phyloP scores from a whole-genome alignment of 2,797 vertebrate species.

The Notolabrus celidotus region DNA sequence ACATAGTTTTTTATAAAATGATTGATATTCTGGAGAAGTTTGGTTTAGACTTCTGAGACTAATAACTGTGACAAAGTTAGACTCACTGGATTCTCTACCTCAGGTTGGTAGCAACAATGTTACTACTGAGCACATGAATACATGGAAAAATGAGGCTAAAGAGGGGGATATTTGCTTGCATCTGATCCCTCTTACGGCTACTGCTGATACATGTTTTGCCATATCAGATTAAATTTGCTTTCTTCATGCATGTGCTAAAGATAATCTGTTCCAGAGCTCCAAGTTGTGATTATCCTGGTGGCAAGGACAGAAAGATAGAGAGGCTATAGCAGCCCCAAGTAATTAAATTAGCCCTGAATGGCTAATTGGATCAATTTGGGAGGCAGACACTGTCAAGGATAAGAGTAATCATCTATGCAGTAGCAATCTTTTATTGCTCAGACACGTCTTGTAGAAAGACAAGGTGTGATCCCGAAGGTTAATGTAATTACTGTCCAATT shows the following conservation, averaged over 20 bases:
- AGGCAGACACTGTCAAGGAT: slow-evolving; percentile 85
- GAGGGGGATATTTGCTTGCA: slow-evolving; percentile 28
- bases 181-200: slow-evolving; percentile 23
- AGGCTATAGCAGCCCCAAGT: slow-evolving; percentile 73
- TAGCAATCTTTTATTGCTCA: slow-evolving; percentile 81
- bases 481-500: slow-evolving; percentile 86
- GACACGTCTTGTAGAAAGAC: slow-evolving; percentile 83
- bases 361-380: slow-evolving; percentile 87
- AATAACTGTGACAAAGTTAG: slow-evolving; percentile 61
- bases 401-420: slow-evolving; percentile 85
- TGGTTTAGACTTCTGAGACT: slow-evolving; percentile 51
- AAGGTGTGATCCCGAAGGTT: slow-evolving; percentile 84
- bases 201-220: slow-evolving; percentile 61
- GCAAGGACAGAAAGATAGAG: slow-evolving; percentile 81
- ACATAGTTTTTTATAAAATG: slow-evolving; percentile 53
- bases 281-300: slow-evolving; percentile 77
- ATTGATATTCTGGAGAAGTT: slow-evolving; percentile 73
- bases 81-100: slow-evolving; percentile 31
- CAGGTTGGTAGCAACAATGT: slow-evolving; percentile 28
- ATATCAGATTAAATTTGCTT: slow-evolving; percentile 74
- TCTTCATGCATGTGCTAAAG: slow-evolving; percentile 71
- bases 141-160: slow-evolving; percentile 35
- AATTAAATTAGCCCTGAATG: slow-evolving; percentile 85
- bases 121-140: slow-evolving; percentile 37
- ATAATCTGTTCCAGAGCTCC: slow-evolving; percentile 74